Conservation (phyloP, 2,888 invertebrate species). For the Sphaeridia pumilis region DNA sequence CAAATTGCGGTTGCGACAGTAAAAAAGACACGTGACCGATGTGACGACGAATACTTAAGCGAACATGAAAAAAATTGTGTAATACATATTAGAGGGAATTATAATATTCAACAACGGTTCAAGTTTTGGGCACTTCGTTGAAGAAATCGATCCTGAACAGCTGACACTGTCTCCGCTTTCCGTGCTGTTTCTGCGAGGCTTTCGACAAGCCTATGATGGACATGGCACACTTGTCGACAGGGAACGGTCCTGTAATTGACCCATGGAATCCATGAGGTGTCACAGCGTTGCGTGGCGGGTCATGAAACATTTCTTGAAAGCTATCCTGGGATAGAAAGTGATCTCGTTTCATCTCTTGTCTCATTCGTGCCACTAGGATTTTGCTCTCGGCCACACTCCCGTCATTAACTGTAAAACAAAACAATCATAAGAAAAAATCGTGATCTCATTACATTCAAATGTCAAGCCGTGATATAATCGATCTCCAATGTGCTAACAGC, state of each 20-base stretch:
- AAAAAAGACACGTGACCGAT: no score
- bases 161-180: conserved; percentile 3
- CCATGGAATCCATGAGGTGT: conserved; percentile 7
- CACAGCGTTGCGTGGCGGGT: not conserved
- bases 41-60: no score
- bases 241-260: conserved; percentile 14
- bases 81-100: no score
- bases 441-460: not conserved
- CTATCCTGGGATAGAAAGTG: conserved; percentile 13
- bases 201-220: conserved; percentile 9
- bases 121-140: no score
- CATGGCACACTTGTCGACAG: conserved; percentile 1
- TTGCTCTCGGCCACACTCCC: conserved; percentile 10
- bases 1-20: no score
- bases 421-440: not conserved
- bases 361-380: conserved; percentile 14
- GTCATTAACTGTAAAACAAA: conserved; percentile 7
- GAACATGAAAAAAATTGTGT: no score
- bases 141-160: not conserved
- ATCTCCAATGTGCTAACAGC: not conserved
- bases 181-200: not conserved
- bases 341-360: conserved; percentile 15
- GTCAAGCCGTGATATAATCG: not conserved
- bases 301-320: conserved; percentile 11
- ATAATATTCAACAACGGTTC: no score